A percentile compares a stretch with the other conserved stretches of the same genome.
Evolutionary conservation across 2,797 vertebrate species (phyloP).

Genomic region (Bradypus variegatus): DNA sequence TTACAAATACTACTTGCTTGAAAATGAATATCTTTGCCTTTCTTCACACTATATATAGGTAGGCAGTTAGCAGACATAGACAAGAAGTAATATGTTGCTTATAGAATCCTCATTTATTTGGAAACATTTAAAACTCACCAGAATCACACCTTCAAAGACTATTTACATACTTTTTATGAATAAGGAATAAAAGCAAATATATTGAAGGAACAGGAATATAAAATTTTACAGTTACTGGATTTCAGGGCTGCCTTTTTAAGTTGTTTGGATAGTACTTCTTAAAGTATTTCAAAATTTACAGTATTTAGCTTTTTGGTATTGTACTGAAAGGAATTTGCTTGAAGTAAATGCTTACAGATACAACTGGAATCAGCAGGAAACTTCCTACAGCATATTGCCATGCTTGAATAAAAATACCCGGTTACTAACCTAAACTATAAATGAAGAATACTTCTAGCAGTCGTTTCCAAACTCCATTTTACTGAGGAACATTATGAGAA

Average conservation of each 20-base stretch:
- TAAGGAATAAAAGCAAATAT: background rate
- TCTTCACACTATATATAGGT: background rate
- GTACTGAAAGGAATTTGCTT: background rate
- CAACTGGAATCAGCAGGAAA: background rate
- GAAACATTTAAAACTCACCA: background rate
- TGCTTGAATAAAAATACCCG: background rate
- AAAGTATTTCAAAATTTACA: background rate
- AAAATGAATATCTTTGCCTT: constrained; percentile 14
- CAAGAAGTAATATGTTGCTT: background rate
- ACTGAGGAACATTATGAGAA: background rate
- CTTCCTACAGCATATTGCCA: background rate
- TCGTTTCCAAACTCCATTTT: background rate
- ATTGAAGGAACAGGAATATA: background rate
- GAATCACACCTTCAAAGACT: background rate
- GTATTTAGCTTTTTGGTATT: background rate
- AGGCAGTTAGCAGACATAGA: background rate
- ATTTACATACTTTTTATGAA: background rate
- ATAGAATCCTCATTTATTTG: background rate
- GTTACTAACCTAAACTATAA: constrained; percentile 10
- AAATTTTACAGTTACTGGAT: background rate
- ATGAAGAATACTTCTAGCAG: background rate
- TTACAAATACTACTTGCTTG: background rate
- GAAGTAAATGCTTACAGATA: background rate
- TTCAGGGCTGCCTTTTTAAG: background rate
- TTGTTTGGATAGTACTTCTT: constrained; percentile 11